These are phyloP conservation scores for Oopsacas minuta DNA, from an alignment of 37 sponge, comb jelly and placozoan species.

Conservation along the genomic window DNA sequence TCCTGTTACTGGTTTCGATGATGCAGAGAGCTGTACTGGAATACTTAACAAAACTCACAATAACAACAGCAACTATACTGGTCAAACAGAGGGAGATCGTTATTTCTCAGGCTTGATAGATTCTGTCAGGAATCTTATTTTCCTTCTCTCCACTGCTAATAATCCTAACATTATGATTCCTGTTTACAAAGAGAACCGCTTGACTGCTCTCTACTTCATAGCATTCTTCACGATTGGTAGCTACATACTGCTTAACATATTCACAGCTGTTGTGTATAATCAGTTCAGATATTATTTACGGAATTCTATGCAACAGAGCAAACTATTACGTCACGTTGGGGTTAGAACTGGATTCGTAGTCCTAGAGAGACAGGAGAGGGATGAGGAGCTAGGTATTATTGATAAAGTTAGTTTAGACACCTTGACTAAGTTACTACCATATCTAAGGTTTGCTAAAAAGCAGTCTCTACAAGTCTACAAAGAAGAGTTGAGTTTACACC, in stretches of 20 bases:
- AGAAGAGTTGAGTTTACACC: not conserved
- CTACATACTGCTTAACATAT: conserved; percentile 72
- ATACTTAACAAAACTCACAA: not conserved
- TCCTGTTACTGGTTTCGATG: conserved; percentile 19
- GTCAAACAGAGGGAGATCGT: conserved; percentile 32
- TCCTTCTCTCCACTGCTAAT: conserved; percentile 87
- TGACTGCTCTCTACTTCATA: conserved; percentile 75
- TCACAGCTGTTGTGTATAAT: conserved; percentile 88
- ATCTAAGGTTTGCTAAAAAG: not conserved
- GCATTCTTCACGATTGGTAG: conserved; percentile 62
- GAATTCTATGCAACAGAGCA: conserved; percentile 68
- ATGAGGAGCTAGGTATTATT: not conserved
- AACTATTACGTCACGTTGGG: conserved; percentile 54
- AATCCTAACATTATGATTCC: conserved; percentile 95
- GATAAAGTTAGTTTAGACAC: not conserved
- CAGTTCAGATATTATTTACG: conserved; percentile 74
- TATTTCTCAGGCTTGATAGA: conserved; percentile 49
- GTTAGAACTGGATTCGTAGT: conserved; percentile 78
- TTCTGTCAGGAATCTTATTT: conserved; percentile 52
- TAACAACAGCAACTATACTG: too few relatives aligned
- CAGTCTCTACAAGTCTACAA: not conserved
- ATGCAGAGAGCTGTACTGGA: not conserved
- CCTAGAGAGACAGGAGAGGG: conserved; percentile 35
- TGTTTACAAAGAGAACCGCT: conserved; percentile 70
- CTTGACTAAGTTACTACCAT: not conserved